Evolutionary conservation across 2,888 invertebrate genomes (phyloP).

Genomic region (Tetranychus piercei): DNA sequence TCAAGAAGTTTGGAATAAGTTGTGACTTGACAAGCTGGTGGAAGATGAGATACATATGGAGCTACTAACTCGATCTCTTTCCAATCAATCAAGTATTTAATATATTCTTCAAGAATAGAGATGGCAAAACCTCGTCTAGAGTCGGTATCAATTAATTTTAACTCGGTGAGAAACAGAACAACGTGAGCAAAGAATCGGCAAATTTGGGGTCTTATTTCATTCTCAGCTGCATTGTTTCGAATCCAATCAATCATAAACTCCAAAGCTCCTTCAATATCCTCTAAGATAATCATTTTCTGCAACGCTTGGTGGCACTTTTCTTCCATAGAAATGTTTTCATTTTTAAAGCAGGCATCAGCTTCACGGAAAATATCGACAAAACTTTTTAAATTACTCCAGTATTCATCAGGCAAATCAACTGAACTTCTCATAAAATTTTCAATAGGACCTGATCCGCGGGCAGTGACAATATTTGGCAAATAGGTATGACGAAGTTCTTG

Average conservation of each 20-base stretch:
- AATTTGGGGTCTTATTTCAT: slow-evolving; percentile 35
- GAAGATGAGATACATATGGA: slow-evolving; percentile 62
- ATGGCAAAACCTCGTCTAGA: slow-evolving; percentile 34
- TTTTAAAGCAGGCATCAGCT: slow-evolving; percentile 13
- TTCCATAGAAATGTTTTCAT: slow-evolving; percentile 29
- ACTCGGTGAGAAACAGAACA: slow-evolving; percentile 56
- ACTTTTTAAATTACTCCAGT: slow-evolving; percentile 27
- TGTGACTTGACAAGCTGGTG: slow-evolving; percentile 41
- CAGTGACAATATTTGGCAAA: slow-evolving; percentile 6
- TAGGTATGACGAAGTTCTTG: slow-evolving; percentile 46
- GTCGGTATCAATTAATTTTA: slow-evolving; percentile 42
- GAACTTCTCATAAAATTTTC: slow-evolving; percentile 27
- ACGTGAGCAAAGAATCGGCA: slow-evolving; percentile 67
- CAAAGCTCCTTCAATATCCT: slow-evolving; percentile 40
- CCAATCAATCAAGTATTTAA: slow-evolving; percentile 50
- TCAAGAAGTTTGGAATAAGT: slow-evolving; percentile 33
- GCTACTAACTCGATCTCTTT: slow-evolving; percentile 61
- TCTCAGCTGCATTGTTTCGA: neutral
- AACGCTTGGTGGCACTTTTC: slow-evolving; percentile 38
- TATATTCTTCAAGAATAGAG: slow-evolving; percentile 51
- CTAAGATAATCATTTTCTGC: slow-evolving; percentile 66
- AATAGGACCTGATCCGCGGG: slow-evolving; percentile 31
- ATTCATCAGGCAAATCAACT: slow-evolving; percentile 27
- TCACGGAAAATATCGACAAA: slow-evolving; percentile 20
- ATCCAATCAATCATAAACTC: slow-evolving; percentile 21